Conservation (phyloP, 2,113 vertebrate species). For the Chaetura pelagica region DNA sequence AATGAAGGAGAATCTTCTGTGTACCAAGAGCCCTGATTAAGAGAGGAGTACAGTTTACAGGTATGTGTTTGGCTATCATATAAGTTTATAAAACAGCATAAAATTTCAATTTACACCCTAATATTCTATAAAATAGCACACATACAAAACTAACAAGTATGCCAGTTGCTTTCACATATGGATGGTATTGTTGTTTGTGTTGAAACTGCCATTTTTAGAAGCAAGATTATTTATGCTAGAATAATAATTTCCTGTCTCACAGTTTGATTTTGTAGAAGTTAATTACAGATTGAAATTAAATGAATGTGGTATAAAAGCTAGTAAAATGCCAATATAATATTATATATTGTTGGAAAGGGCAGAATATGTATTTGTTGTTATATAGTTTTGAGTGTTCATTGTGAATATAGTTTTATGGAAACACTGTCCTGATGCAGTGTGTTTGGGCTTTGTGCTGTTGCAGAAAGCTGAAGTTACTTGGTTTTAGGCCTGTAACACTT, state of each 20-base stretch:
- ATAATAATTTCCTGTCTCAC: conserved; percentile 73
- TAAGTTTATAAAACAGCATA: conserved; percentile 83
- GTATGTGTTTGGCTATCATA: conserved; percentile 76
- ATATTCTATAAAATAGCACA: conserved; percentile 77
- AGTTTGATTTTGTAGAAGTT: conserved; percentile 80
- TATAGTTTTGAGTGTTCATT: background rate
- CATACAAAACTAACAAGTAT: conserved; percentile 73
- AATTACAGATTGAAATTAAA: conserved; percentile 80
- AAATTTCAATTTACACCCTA: conserved; percentile 80
- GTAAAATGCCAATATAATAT: conserved; percentile 44
- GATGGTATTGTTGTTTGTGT: conserved; percentile 71
- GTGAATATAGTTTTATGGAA: background rate
- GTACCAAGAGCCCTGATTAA: conserved; percentile 52
- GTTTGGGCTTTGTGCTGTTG: background rate
- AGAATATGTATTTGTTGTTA: background rate
- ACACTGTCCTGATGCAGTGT: background rate
- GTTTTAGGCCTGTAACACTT: background rate
- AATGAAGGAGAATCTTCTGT: conserved; percentile 27
- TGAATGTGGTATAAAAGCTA: conserved; percentile 60
- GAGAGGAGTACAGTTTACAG: conserved; percentile 63
- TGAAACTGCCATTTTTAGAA: conserved; percentile 71
- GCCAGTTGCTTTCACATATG: conserved; percentile 73
- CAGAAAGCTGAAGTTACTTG: background rate
- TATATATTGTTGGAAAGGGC: background rate
- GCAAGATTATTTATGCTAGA: conserved; percentile 74